phyloP scores from a whole-genome alignment of 2,888 invertebrate species.

The Odontomyia ornata region DNA sequence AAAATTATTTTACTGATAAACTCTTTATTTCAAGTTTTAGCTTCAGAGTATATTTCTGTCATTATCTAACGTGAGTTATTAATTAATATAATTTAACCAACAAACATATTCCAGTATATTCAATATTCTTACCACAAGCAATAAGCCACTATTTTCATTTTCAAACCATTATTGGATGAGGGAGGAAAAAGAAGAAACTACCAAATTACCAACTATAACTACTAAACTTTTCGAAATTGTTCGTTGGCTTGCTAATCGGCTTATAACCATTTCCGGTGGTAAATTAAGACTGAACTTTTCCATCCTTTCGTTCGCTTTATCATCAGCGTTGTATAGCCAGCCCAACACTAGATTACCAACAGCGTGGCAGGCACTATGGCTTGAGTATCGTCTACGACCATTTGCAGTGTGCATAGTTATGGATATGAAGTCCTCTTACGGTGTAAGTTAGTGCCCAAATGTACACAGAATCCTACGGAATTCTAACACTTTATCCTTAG shows the following conservation, averaged over 20 bases:
- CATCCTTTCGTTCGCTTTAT: constrained; percentile 20
- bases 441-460: background rate
- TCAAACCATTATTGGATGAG: no score
- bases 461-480: background rate
- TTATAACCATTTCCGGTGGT: constrained; percentile 41
- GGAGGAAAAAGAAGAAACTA: no score
- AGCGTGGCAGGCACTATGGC: background rate
- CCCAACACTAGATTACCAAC: background rate
- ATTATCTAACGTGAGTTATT: no score
- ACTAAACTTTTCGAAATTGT: constrained; percentile 36
- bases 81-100: no score
- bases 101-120: no score
- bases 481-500: no score
- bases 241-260: constrained; percentile 43
- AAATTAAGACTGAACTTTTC: constrained; percentile 38
- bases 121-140: no score
- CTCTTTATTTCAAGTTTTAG: no score
- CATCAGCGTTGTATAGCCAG: background rate
- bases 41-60: no score
- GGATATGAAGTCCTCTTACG: background rate
- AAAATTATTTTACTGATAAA: no score
- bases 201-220: constrained; percentile 28
- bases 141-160: no score
- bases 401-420: constrained; percentile 3
- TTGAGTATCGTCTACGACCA: constrained; percentile 6